Conservation (phyloP, 2,888 invertebrate genomes). For the Chirona hameri region DNA sequence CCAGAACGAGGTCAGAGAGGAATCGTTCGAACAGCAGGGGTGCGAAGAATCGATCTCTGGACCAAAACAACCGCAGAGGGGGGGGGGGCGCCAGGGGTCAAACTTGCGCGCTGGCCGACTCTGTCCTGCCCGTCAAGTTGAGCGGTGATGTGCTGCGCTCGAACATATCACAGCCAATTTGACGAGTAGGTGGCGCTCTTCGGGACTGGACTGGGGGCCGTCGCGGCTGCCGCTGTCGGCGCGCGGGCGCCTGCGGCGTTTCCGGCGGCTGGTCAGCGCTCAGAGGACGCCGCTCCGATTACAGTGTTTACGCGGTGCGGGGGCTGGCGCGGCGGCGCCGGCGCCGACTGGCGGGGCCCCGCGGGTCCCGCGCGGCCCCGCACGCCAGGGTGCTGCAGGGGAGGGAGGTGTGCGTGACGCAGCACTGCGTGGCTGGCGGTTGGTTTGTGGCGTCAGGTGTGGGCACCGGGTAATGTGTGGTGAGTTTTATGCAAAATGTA, state of each 20-base stretch:
- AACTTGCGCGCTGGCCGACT: neutral
- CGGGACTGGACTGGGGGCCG: neutral
- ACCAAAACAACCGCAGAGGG: no score
- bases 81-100: neutral
- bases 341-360: no score
- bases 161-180: conserved; percentile 24
- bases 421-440: no score
- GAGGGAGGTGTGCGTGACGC: no score
- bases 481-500: no score
- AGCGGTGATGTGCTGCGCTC: conserved; percentile 1
- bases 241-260: neutral
- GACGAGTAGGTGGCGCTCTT: conserved; percentile 8
- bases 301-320: neutral
- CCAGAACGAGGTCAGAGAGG: neutral
- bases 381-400: neutral
- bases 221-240: neutral
- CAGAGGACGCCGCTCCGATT: neutral
- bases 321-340: neutral
- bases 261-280: neutral
- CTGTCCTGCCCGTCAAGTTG: conserved; percentile 25
- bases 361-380: neutral
- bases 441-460: no score
- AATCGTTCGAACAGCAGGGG: neutral
- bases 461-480: no score
- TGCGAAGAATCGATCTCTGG: neutral